Conservation (phyloP, 2,113 vertebrate species). For the western clawed frog (Xenopus tropicalis) region DNA sequence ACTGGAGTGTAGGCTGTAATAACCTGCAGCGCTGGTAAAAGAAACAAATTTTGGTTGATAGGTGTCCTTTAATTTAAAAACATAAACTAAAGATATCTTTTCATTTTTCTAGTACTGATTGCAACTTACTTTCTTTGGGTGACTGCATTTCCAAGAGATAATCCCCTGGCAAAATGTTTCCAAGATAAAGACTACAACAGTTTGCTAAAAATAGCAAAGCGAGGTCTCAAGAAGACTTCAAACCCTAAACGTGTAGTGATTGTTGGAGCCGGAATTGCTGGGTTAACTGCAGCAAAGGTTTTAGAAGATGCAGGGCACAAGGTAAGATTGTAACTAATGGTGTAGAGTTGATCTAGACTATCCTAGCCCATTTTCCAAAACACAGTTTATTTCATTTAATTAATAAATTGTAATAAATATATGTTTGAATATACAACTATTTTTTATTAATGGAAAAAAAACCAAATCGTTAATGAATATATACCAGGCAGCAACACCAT, state of each 20-base stretch:
- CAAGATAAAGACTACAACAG: slow-evolving; percentile 69
- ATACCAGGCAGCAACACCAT: too few relatives aligned
- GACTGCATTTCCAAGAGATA: background rate
- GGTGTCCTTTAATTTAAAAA: too few relatives aligned
- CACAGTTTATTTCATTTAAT: too few relatives aligned
- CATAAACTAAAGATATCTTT: background rate
- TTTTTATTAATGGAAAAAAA: too few relatives aligned
- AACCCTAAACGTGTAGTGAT: slow-evolving; percentile 63
- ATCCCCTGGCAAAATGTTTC: slow-evolving; percentile 69
- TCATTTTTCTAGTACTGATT: background rate
- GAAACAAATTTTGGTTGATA: too few relatives aligned
- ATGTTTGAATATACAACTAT: too few relatives aligned
- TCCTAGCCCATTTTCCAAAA: too few relatives aligned
- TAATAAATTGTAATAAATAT: too few relatives aligned
- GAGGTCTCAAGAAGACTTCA: slow-evolving; percentile 63
- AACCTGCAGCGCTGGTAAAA: too few relatives aligned
- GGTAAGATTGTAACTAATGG: slow-evolving; percentile 52
- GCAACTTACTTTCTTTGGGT: background rate
- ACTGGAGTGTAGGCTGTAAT: too few relatives aligned
- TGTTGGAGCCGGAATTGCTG: slow-evolving; percentile 74
- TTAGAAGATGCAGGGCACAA: slow-evolving; percentile 75
- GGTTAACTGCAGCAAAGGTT: slow-evolving; percentile 75
- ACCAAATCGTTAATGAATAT: too few relatives aligned
- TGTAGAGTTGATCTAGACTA: too few relatives aligned
- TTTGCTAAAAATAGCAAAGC: slow-evolving; percentile 63